phyloP scores from a whole-genome alignment of 53 echinoderm and acorn worm species.

The Patiria pectinifera region DNA sequence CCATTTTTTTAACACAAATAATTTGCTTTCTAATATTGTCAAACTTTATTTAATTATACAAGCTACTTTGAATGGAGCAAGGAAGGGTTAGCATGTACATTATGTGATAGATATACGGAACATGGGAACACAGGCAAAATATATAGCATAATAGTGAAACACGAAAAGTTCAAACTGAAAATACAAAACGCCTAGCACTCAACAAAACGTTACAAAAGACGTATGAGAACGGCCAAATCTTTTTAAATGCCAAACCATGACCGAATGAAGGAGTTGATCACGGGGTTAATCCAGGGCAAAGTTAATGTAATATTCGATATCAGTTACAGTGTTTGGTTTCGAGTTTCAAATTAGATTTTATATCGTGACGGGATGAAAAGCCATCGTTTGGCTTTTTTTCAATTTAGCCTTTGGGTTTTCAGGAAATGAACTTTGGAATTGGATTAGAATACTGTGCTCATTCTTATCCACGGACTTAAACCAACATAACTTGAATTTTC shows the following conservation, averaged over 20 bases:
- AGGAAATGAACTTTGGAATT: not conserved
- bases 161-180: no score
- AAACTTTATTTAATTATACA: no score
- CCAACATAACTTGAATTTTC: not conserved
- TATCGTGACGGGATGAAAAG: not conserved
- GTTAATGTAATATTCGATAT: not conserved
- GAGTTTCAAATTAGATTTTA: constrained; percentile 17
- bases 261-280: not conserved
- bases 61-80: no score
- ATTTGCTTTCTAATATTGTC: no score
- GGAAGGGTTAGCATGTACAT: no score
- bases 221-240: not conserved
- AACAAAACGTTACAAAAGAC: not conserved
- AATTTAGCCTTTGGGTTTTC: not conserved
- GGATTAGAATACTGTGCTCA: not conserved
- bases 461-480: not conserved
- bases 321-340: constrained; percentile 17
- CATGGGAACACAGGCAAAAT: no score
- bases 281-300: not conserved
- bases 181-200: no score
- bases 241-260: not conserved
- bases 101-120: no score
- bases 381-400: not conserved
- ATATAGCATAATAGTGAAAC: no score
- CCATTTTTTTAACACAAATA: no score